A percentile compares a stretch with the other conserved stretches of the same genome.
phyloP scores from a whole-genome alignment of 2,113 vertebrate genomes.

The Percopsis transmontana region DNA sequence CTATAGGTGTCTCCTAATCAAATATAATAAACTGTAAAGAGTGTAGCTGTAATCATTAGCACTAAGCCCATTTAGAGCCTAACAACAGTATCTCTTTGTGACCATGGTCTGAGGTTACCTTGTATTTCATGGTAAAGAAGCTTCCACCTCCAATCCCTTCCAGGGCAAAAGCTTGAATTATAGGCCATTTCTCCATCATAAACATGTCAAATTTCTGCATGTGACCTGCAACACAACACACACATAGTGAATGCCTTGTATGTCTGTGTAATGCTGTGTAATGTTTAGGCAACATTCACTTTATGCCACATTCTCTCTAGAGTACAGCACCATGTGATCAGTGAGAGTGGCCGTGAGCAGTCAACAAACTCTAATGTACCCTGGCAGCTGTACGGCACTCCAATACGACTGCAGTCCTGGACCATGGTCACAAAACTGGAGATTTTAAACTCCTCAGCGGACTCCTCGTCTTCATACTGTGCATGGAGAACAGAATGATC shows the following conservation, averaged over 20 bases:
- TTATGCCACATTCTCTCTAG: too few relatives aligned
- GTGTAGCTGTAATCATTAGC: too few relatives aligned
- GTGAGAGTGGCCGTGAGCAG: neutral
- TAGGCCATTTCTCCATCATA: constrained; percentile 96
- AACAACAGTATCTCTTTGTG: neutral
- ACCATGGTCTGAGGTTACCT: constrained; percentile 72
- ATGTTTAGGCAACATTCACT: too few relatives aligned
- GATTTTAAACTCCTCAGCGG: constrained; percentile 97
- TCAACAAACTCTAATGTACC: constrained; percentile 67
- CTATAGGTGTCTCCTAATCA: neutral
- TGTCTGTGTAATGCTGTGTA: neutral
- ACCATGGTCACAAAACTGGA: constrained; percentile 98
- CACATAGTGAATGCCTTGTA: neutral
- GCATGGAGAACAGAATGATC: neutral
- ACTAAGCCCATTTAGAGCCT: neutral
- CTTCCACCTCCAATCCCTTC: constrained; percentile 95
- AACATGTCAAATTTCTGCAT: constrained; percentile 97
- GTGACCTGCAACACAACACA: constrained; percentile 79
- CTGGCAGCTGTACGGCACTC: constrained; percentile 91
- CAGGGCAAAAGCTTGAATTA: constrained; percentile 94
- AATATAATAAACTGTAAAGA: neutral
- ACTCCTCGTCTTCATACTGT: constrained; percentile 96
- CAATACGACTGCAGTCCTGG: constrained; percentile 88
- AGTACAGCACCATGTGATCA: neutral
- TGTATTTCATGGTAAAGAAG: constrained; percentile 96